A percentile compares a stretch with the other conserved stretches of the same genome.
phyloP scores from a whole-genome alignment of 2,113 vertebrate species.

The Rhombomys opimus region DNA sequence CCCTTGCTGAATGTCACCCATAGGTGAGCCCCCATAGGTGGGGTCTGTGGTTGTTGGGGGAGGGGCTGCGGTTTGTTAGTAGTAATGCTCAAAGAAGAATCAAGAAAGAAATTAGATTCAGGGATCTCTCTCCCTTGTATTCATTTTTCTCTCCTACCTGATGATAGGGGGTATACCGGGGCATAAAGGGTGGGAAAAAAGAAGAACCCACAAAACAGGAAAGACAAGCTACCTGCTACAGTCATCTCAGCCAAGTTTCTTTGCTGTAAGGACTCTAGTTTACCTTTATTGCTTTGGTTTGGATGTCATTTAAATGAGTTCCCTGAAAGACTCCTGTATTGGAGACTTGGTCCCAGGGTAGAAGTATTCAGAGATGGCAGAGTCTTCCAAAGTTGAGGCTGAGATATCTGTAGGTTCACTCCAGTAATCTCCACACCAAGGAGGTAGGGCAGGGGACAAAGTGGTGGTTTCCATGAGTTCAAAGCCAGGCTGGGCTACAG shows the following conservation, averaged over 20 bases:
- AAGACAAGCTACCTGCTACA: too few species aligned
- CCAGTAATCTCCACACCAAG: background rate
- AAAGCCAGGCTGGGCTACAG: background rate
- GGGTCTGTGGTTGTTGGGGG: too few species aligned
- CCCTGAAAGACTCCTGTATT: background rate
- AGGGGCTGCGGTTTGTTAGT: too few species aligned
- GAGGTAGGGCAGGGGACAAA: background rate
- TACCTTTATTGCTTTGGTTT: background rate
- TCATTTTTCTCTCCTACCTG: too few species aligned
- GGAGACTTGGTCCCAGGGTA: background rate
- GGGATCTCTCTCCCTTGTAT: too few species aligned
- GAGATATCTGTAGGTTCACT: background rate
- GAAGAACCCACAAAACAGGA: background rate
- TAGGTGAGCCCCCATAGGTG: too few species aligned
- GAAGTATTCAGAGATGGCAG: background rate
- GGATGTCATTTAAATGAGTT: background rate
- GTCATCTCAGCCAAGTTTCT: background rate
- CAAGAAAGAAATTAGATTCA: too few species aligned
- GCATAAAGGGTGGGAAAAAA: too few species aligned
- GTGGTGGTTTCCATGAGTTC: background rate
- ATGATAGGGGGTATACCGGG: too few species aligned
- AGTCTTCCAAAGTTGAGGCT: background rate
- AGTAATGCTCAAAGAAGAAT: too few species aligned
- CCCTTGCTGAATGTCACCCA: too few species aligned
- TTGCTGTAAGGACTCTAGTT: background rate